Evolutionary conservation across 2,797 vertebrate species (phyloP), one percentile per base, ranked within the genome.

Genomic region (Selene dorsalis): DNA sequence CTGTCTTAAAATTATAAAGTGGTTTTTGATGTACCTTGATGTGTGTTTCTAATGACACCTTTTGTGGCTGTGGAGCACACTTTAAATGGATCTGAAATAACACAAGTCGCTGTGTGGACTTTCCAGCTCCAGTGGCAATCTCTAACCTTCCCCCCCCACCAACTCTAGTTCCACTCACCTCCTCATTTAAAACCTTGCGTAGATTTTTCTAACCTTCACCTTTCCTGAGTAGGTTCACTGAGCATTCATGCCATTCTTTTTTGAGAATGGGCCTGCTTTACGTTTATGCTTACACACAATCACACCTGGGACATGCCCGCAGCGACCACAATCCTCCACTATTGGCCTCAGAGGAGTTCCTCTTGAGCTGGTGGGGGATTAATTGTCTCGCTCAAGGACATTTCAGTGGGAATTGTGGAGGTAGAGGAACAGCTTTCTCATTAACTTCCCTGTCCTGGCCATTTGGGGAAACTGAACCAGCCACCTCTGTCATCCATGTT

Each of bases 331-430:
- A 69, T 69, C 78, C 59, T 64, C 72, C 65, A 73, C 84, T 38
- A 69, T 73, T 60, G 62, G 77, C 59, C 86, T 86, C 87, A 4
- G 13, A 87, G 80, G 89, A 63, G 41, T 84, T 75, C 35, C 65
- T 75, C 52, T 7, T 24, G 77, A 78, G 86, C 80, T 71, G 74
- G 4, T 80, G 82, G 79, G 79, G 83, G 82, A 91, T 88, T 89
- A 86, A 90, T 92, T 81, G 80, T 82, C 82, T 73, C 11, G 69
- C 77, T 85, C 84, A 87, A 88, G 88, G 87, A 85, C 87, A 71
- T 84, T 79, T 83, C 84, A 83, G n/a, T 52, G 59, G 84, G 82
- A 82, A 77, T 77, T 58, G 55, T 41, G 52, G 26, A n/a, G 43
- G 38, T 32, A 61, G 32, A 26, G 32, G 63, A 76, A 17, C 3